Percentiles rank a stretch among this genome's conserved stretches.
Conservation (phyloP, 2,888 invertebrate species). For the Latrodectus hesperus region DNA sequence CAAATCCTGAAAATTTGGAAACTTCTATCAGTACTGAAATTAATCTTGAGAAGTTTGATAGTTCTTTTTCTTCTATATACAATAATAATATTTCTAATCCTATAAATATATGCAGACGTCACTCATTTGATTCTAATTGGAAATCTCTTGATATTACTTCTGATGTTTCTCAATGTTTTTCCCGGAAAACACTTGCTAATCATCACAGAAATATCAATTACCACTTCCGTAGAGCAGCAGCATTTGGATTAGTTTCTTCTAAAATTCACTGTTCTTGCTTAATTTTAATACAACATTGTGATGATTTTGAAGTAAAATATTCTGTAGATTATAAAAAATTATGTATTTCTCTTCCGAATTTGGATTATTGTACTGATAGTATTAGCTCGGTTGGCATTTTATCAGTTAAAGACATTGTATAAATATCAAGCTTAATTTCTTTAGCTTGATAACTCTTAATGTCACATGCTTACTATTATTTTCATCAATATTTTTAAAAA, state of each 20-base stretch:
- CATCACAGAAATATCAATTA: slow-evolving; percentile 54
- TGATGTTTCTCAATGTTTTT: no score
- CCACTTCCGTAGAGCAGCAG: slow-evolving; percentile 47
- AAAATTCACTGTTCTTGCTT: slow-evolving; percentile 62
- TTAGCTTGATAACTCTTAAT: no score
- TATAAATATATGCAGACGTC: slow-evolving; percentile 37
- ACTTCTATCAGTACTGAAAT: background rate
- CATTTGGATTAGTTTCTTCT: slow-evolving; percentile 9
- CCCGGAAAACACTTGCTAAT: slow-evolving; percentile 27
- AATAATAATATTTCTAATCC: slow-evolving; percentile 14
- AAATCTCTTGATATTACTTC: background rate
- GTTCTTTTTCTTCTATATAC: slow-evolving; percentile 17
- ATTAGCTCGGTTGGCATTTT: no score
- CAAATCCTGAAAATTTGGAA: no score
- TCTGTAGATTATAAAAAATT: background rate
- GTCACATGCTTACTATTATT: no score
- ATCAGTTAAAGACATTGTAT: no score
- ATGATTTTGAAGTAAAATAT: background rate
- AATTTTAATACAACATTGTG: slow-evolving; percentile 26
- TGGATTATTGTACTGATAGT: slow-evolving; percentile 16
- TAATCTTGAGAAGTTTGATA: slow-evolving; percentile 20
- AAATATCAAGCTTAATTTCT: no score
- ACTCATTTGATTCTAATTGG: slow-evolving; percentile 48
- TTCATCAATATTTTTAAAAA: no score
- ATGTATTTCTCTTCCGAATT: slow-evolving; percentile 42